Base-by-base conservation (phyloP, 2,888 invertebrate species). In the Tridacna gigas region DNA sequence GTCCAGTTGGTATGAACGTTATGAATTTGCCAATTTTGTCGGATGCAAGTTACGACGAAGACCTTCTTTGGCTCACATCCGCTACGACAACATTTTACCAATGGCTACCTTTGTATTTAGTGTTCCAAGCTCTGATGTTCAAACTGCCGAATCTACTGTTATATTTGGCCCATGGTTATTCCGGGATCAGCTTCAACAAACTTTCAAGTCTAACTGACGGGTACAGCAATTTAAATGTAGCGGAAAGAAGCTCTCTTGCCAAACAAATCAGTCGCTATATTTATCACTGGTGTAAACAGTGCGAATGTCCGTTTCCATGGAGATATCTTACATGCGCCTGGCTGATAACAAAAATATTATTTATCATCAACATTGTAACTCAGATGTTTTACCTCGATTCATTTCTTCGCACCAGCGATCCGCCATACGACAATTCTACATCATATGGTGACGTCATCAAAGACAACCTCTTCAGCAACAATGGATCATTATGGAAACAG, bases 81-180 rank as follows among this genome's bases (percentile, higher is more conserved):
- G 77, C 76, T 20, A 77, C 77, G 22, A 73, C 67, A 12, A 77
- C 79, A n/a, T n/a, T 81, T 7, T 86, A 86, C 65, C 84, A 84
- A 74, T 88, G 84, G 88, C 56, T 88, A 18, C 88, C 88, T 0
- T 37, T 86, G 0, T 81, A 86, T 1, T 66, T 86, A 7, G 79
- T 80, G 28, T 74, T 86, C 26, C 88, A 86, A 61, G 86, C 88
- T 13, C 74, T 88, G 0, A 26, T 88, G 60, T 88, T 86, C 67
- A 88, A 88, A 37, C 26, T 88, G 15, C 88, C 88, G 0, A 77
- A 82, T 22, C 61, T 84, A n/a, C n/a, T 86, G n/a, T 51, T 88
- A 73, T 84, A 86, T 73, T 65, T 83, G 26, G 69, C 78, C 20
- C 88, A 88, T 20, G 74, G 79, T 12, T 78, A 67, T 15, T 81